Evolutionary conservation across 2,113 vertebrate genomes (phyloP).

Genomic region (Thymallus thymallus): DNA sequence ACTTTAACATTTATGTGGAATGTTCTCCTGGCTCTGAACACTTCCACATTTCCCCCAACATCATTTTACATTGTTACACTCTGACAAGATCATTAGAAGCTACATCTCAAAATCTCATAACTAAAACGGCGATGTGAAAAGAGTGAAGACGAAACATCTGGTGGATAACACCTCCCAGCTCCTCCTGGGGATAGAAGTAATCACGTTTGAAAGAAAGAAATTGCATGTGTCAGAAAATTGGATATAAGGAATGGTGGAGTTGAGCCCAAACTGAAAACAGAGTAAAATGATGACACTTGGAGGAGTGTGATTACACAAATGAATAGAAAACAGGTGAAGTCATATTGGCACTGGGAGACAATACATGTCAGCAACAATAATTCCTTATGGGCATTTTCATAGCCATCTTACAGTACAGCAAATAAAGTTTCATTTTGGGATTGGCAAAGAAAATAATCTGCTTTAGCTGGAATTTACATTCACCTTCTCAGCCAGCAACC

Average conservation of each 20-base stretch:
- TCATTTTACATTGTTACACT: conserved; percentile 29
- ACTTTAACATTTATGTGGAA: conserved; percentile 37
- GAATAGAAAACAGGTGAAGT: conserved; percentile 61
- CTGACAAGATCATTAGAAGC: conserved; percentile 34
- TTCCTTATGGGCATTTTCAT: conserved; percentile 46
- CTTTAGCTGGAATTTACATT: conserved; percentile 22
- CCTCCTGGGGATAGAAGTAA: conserved; percentile 11
- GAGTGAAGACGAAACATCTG: conserved; percentile 62
- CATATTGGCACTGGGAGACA: conserved; percentile 23
- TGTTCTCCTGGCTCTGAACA: conserved; percentile 41
- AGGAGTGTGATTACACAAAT: conserved; percentile 61
- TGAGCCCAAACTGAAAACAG: conserved; percentile 43
- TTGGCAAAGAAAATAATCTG: conserved; percentile 1
- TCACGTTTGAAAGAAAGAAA: conserved; percentile 39
- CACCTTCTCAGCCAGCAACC: conserved; percentile 10
- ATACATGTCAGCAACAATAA: conserved; percentile 43
- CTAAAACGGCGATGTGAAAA: conserved; percentile 34
- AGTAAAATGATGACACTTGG: conserved; percentile 59
- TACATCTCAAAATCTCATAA: conserved; percentile 23
- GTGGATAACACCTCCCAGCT: conserved; percentile 51
- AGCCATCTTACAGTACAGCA: conserved; percentile 12
- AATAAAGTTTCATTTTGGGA: conserved; percentile 23
- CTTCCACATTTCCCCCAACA: conserved; percentile 40
- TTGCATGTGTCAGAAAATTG: conserved; percentile 57
- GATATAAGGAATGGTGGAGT: conserved; percentile 49